phyloP scores from a whole-genome alignment of 2,797 vertebrate species.

The Pangasius sanitwongsei region DNA sequence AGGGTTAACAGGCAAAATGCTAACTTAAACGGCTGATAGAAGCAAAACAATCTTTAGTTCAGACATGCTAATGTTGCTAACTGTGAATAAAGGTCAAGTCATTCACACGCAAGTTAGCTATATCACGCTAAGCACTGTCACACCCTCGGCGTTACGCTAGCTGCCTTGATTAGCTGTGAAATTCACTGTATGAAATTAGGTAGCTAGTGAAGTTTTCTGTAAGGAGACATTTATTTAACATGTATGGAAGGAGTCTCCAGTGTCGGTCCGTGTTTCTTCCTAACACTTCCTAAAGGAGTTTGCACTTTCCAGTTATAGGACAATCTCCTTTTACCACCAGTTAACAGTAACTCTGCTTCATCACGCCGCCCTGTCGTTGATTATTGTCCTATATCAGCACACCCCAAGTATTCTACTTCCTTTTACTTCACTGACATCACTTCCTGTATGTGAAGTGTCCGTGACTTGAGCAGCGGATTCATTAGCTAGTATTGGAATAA shows the following conservation, averaged over 20 bases:
- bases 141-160: background rate
- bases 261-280: background rate
- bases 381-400: background rate
- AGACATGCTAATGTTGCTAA: background rate
- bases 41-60: no score
- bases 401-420: no score
- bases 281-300: background rate
- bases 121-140: background rate
- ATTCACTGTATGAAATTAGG: background rate
- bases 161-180: background rate
- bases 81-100: no score
- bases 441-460: background rate
- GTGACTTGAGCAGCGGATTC: background rate
- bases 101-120: background rate
- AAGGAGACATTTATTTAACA: background rate
- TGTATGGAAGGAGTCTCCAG: background rate
- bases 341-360: background rate
- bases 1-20: no score
- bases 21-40: no score
- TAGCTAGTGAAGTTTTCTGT: background rate
- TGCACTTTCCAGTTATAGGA: background rate
- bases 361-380: no score
- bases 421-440: background rate
- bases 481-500: no score
- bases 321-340: no score